Base-by-base conservation (phyloP, 2,113 vertebrate species). In the Amphilophus citrinellus region DNA sequence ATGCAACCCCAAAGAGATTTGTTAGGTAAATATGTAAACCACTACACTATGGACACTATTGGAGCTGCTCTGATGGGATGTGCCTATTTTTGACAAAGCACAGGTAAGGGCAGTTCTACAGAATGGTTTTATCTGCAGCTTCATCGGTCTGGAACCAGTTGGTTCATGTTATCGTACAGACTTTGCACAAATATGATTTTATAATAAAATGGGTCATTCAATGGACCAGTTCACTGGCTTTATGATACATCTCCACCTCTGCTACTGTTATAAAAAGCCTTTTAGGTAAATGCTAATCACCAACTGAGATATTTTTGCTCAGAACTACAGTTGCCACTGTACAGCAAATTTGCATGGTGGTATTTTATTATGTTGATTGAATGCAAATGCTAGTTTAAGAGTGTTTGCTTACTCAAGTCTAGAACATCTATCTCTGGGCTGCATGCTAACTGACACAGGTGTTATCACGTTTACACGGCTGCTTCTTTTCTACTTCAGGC, bases 341-440 rank as follows among this genome's bases (percentile, higher is more conserved):
- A 32, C 68, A 56, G 68, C 27, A 73, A 44, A 73, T 73, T 73
- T 73, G 68, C 47, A 56, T 73, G 68, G 3, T 73, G 47, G 13
- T 32, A 56, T 73, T 56, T 73, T 56, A 47, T 56, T 56, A 53
- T 73, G 27, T 3, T 56, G 18, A 56, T 56, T 35, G 10, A 73
- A 20, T 35, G 32, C 68, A 73, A 73, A 73, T 73, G 18, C 53
- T n/a, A 56, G 47, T n/a, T 56, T 18, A 73, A 73, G 27, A 32
- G 6, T 4, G 30, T 73, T 53, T 73, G 68, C 3, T n/a, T 73
- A 56, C 47, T 56, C 32, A 73, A 53, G 20, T 42, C 3, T 20
- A 13, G 32, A 37, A 39, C 15, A 39, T 76, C 59, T 37, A 8
- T 76, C 35, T 62, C 59, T 61, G 10, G 35, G 17, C 47, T 57